A percentile compares a stretch with the other conserved stretches of the same genome.
phyloP scores from a whole-genome alignment of 2,797 vertebrate genomes.

The Cheracebus regulus region DNA sequence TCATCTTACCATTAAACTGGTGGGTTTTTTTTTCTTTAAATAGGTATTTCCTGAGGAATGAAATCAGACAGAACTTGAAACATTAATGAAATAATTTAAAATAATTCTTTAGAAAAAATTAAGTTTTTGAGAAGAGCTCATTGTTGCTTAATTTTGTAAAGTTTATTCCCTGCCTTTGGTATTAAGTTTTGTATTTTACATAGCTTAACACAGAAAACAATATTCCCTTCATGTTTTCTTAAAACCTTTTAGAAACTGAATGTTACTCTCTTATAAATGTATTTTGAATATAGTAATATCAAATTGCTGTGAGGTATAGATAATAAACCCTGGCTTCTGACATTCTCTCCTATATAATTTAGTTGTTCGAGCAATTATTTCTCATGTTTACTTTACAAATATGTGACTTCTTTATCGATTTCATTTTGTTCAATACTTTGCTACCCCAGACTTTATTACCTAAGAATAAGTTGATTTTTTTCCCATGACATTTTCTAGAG shows the following conservation, averaged over 20 bases:
- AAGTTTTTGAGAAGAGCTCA: neutral
- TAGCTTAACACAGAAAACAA: neutral
- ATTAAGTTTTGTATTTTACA: neutral
- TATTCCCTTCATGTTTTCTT: neutral
- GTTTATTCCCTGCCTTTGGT: neutral
- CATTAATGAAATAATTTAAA: neutral
- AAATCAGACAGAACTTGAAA: neutral
- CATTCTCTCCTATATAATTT: neutral
- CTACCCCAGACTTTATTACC: neutral
- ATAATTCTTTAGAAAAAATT: neutral
- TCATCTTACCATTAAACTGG: neutral
- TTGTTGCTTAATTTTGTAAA: neutral
- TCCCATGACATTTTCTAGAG: neutral
- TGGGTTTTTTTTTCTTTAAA: neutral
- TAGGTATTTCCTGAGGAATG: neutral
- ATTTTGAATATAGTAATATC: constrained; percentile 31
- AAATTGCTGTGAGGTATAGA: neutral
- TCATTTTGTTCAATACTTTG: neutral
- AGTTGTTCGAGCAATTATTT: neutral
- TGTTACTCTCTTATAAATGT: neutral
- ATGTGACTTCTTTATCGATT: neutral
- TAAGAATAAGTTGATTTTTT: constrained; percentile 19
- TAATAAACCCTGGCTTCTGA: neutral
- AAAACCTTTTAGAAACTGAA: neutral
- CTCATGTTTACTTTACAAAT: constrained; percentile 23